phyloP scores from a whole-genome alignment of 1,140 invertebrate genomes.

The Steinernema feltiae region DNA sequence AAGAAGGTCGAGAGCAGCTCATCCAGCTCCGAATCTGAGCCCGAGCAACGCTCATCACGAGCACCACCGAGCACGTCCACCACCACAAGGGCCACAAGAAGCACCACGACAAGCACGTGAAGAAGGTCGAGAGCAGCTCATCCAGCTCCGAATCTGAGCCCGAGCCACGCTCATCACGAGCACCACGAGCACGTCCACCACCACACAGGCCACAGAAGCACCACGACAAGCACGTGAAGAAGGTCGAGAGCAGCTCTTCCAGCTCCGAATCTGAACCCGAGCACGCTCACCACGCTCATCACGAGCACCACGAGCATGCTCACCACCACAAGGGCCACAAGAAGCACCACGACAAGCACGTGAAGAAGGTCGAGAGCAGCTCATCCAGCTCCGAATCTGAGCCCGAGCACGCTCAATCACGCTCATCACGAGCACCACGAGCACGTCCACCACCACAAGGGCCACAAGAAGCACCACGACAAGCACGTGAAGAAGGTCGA shows the following conservation, averaged over 20 bases:
- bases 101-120: neutral
- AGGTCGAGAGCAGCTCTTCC: neutral
- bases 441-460: neutral
- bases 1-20: slow-evolving; percentile 5
- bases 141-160: neutral
- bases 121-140: neutral
- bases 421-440: neutral
- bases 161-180: neutral
- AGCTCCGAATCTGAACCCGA: neutral
- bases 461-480: neutral
- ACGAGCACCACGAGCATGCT: neutral
- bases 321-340: neutral
- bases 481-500: neutral
- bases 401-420: neutral
- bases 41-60: neutral
- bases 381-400: neutral
- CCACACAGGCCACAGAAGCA: no score
- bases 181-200: neutral
- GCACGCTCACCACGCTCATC: neutral
- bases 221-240: neutral
- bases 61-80: neutral
- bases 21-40: slow-evolving; percentile 6
- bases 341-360: neutral
- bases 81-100: neutral
- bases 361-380: neutral